phyloP scores from a whole-genome alignment of 1,140 invertebrate species.

The Leptinotarsa undecemlineata region DNA sequence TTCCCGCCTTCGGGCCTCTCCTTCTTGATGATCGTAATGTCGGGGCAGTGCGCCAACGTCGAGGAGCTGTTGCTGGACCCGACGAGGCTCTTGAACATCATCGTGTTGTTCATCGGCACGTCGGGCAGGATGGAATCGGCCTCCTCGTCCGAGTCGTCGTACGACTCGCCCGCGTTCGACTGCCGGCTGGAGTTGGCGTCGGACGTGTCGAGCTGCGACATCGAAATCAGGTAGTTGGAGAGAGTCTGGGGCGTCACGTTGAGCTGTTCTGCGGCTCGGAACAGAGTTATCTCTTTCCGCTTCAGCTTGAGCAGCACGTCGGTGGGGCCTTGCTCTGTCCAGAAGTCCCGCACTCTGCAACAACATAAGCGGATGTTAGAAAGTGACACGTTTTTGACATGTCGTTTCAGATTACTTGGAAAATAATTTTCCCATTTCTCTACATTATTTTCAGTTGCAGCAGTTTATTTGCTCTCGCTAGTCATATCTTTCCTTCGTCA shows the following conservation, averaged over 20 bases:
- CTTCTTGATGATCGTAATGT: conserved; percentile 67
- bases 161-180: conserved; percentile 38
- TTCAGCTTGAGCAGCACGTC: conserved; percentile 72
- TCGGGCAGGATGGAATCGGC: conserved; percentile 48
- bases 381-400: neutral
- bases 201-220: conserved; percentile 59
- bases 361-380: neutral
- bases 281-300: conserved; percentile 71
- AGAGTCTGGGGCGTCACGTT: conserved; percentile 74
- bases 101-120: conserved; percentile 42
- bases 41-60: conserved; percentile 64
- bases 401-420: no score
- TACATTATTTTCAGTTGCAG: no score
- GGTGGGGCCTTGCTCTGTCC: conserved; percentile 73
- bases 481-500: no score
- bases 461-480: no score
- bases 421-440: no score
- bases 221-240: conserved; percentile 69
- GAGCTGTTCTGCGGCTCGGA: conserved; percentile 71
- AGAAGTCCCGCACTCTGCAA: conserved; percentile 74
- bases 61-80: conserved; percentile 29
- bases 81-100: conserved; percentile 33
- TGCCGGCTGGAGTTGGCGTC: conserved; percentile 52
- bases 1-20: conserved; percentile 57
- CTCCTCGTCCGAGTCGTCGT: conserved; percentile 57